Base-by-base conservation (phyloP, 1,140 invertebrate genomes). In the Heliconius congener region DNA sequence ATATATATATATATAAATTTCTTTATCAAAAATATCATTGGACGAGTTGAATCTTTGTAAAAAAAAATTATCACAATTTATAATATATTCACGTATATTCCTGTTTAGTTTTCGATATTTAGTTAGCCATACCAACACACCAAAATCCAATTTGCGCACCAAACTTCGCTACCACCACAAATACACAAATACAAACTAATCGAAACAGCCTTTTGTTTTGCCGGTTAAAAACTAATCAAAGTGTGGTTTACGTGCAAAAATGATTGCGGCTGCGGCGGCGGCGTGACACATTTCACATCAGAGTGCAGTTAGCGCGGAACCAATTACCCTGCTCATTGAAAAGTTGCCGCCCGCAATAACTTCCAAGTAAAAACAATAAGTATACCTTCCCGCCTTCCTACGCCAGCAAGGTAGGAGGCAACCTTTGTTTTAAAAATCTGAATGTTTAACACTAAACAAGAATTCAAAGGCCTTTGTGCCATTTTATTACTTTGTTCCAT, bases 391-490 rank as follows among this genome's bases (percentile, higher is more conserved):
- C 27, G 27, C 57, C 57, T 37, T 60, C 60, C 23, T 16, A 46
- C 42, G 42, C 3, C 42, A 1, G 42, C 13, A 46, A 13, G 42
- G 42, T 16, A 16, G 42, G 42, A 60, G 57, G 50, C 1, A 37
- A 27, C 71, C 60, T 79, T 74, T 78, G 77, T 74, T 78, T 74
- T 70, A 78, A 74, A 77, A 72, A 78, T 66, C 77, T 66, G 77
- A 55, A 78, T 78, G 60, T 74, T 78, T 66, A 78, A 78, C 73
- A 78, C 71, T 74, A 79, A 79, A 74, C 57, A 79, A 79, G 73
- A 74, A 60, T 78, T 79, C 78, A 79, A 79, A 79, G 78, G 78
- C 73, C 78, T 79, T 79, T 79, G 77, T 79, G 42, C 60, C 60
- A 46, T 74, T 79, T 79, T 77, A 77, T 77, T 77, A 77, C 76